A percentile compares a stretch with the other conserved stretches of the same genome.
Evolutionary conservation across 2,113 vertebrate species (phyloP).

Genomic region (Plecturocebus donacophilus): DNA sequence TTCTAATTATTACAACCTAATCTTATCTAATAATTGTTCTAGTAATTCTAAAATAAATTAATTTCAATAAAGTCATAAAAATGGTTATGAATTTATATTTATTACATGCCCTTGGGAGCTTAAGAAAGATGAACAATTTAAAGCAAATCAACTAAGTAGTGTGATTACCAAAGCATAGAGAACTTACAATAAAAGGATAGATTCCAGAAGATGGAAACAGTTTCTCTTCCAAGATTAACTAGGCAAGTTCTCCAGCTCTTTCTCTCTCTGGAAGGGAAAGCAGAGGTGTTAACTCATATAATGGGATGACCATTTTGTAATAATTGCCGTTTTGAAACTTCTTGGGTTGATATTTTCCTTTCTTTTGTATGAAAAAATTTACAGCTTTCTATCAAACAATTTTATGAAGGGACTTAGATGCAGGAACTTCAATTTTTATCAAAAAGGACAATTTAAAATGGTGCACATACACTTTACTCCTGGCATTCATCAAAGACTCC

Average conservation of each 20-base stretch:
- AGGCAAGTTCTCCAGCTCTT: background rate
- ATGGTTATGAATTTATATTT: background rate
- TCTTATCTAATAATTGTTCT: background rate
- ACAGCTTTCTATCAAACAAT: background rate
- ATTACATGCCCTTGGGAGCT: background rate
- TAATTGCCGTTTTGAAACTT: background rate
- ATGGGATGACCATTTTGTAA: background rate
- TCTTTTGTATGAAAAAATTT: background rate
- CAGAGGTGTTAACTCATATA: background rate
- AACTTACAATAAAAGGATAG: background rate
- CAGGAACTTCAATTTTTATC: background rate
- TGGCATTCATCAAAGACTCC: conserved; percentile 39
- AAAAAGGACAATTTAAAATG: background rate
- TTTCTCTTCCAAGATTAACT: background rate
- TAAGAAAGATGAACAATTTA: background rate
- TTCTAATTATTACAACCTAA: background rate
- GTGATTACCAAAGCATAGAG: conserved; percentile 17
- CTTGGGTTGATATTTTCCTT: background rate
- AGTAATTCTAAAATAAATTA: background rate
- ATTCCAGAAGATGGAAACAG: background rate
- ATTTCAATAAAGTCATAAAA: background rate
- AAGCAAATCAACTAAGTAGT: background rate
- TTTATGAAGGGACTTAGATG: background rate
- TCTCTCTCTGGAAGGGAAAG: background rate
- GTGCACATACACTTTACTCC: background rate